A percentile compares a stretch with the other conserved stretches of the same genome.
Conservation (phyloP, 2,113 vertebrate species). For the Xenus cinereus region DNA sequence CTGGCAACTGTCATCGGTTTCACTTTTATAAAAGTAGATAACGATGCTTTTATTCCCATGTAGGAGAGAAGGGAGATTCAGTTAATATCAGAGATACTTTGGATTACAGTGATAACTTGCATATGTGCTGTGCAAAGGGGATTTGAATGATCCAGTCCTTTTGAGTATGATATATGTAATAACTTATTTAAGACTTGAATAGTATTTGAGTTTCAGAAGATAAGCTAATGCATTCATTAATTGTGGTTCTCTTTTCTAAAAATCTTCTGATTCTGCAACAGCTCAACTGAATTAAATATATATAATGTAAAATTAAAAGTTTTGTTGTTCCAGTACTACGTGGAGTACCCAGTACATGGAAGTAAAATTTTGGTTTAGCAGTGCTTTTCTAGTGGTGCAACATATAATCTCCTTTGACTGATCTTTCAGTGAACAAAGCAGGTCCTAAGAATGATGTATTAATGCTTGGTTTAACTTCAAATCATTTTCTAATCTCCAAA, state of each 20-base stretch:
- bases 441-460: not conserved
- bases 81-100: not conserved
- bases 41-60: not conserved
- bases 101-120: not conserved
- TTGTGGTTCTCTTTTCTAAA: not conserved
- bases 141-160: not conserved
- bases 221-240: not conserved
- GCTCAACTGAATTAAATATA: not conserved
- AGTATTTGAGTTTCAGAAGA: not conserved
- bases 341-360: not conserved
- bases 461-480: not conserved
- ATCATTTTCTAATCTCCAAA: not conserved
- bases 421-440: not conserved
- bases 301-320: not conserved
- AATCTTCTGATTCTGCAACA: not conserved
- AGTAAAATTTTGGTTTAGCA: not conserved
- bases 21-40: not conserved
- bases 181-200: not conserved
- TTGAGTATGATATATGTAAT: not conserved
- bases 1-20: not conserved
- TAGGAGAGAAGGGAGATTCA: not conserved
- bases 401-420: not conserved
- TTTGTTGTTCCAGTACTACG: not conserved
- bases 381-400: not conserved
- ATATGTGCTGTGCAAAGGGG: not conserved